phyloP scores from a whole-genome alignment of 2,113 vertebrate species.

The Penelope pileata region DNA sequence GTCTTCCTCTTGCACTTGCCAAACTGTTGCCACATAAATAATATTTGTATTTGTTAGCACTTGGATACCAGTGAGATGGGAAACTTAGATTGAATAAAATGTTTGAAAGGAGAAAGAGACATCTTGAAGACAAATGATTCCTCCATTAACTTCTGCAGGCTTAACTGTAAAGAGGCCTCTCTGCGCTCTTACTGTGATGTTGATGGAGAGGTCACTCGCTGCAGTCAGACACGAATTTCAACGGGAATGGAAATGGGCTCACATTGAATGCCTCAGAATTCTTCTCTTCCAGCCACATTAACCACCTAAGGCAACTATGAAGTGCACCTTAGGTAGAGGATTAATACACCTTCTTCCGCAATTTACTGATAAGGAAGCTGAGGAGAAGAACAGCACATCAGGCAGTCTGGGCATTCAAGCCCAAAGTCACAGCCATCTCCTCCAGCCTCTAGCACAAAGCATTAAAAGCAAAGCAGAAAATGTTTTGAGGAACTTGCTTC shows the following conservation, averaged over 20 bases:
- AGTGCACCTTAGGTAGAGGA: neutral
- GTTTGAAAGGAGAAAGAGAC: neutral
- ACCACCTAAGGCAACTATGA: neutral
- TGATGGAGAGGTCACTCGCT: neutral
- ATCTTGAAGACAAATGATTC: neutral
- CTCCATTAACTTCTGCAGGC: neutral
- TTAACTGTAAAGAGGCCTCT: neutral
- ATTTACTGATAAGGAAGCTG: neutral
- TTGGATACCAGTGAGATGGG: neutral
- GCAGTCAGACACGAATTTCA: neutral
- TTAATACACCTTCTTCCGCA: neutral
- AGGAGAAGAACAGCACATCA: neutral
- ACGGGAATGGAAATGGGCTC: neutral
- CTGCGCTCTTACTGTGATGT: rapidly evolving
- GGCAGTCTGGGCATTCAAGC: neutral
- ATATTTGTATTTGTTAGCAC: neutral
- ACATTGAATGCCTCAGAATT: neutral
- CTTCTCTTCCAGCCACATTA: neutral
- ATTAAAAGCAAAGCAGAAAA: neutral
- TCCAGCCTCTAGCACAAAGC: neutral
- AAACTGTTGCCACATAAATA: conserved; percentile 15
- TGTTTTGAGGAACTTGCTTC: neutral
- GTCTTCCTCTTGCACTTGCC: neutral
- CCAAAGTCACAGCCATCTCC: neutral
- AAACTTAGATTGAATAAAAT: neutral